Base-by-base conservation (phyloP, 2,797 vertebrate genomes). In the Eleutherodactylus coqui region DNA sequence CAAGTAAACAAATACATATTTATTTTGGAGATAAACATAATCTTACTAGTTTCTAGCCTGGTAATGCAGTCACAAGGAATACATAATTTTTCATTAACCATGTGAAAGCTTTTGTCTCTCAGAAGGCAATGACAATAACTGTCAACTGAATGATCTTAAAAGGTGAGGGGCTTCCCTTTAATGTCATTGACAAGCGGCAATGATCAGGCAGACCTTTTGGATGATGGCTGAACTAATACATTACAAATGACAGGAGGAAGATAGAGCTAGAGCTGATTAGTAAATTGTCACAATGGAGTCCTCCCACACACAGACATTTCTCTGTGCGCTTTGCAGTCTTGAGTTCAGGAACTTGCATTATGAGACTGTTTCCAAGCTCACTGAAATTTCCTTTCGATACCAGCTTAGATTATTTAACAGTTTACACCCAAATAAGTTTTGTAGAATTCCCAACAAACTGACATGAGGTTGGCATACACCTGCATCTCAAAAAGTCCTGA, bases 271-370 rank as follows among this genome's bases (percentile, higher is more conserved):
- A 41, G 17, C 89, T 92, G 91, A 93, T 92, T 88, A 92, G 89
- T 60, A 90, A 72, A 88, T 81, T 92, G 91, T 90, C 90, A 90
- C 88, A 53, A 89, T 83, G 88, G 90, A 90, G 89, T 86, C 90
- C 89, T 89, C 92, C 92, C 90, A 93, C 93, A 93, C 93, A 89
- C 89, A 91, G 90, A 89, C 89, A 90, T 87, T 88, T 88, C 88
- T 88, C 89, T 51, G 45, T 78, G 89, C 88, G 86, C 87, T 62
- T 88, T 89, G 67, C 80, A 88, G 90, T 88, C 90, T 89, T 90
- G 82, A 84, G 88, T 91, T 88, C 89, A 91, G 88, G 88, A 91
- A 91, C 90, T 86, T 84, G 88, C 86, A 87, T 85, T 89, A 90
- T 89, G 89, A 88, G 79, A 0, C 1, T 85, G 76, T 84, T 90